Percentiles rank a stretch among this genome's conserved stretches.
These are phyloP conservation scores for Paramormyrops hopkinsi DNA, from an alignment of 2,797 vertebrate genomes.

Conservation along the genomic window DNA sequence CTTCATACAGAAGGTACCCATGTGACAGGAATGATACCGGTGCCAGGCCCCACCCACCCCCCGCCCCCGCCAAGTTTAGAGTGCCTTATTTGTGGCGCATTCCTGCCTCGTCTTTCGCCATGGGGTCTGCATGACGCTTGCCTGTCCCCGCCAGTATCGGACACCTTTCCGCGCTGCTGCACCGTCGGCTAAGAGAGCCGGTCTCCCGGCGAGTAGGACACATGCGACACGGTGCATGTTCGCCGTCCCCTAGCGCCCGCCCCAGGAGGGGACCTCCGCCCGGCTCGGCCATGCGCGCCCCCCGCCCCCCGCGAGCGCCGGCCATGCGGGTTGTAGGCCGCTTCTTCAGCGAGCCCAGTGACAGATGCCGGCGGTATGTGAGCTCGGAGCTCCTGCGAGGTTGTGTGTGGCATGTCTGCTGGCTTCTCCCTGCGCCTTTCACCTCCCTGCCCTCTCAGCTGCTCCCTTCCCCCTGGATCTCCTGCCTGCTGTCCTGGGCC, in stretches of 20 bases:
- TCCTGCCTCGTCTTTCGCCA: slow-evolving; percentile 11
- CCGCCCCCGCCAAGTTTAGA: slow-evolving; percentile 27
- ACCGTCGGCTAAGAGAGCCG: background rate
- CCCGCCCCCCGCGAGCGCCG: background rate
- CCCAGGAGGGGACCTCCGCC: background rate
- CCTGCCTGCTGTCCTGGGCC: background rate
- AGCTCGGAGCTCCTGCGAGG: background rate
- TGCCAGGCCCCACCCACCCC: background rate
- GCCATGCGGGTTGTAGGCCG: slow-evolving; percentile 2
- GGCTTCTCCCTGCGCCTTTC: background rate
- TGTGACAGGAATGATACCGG: background rate
- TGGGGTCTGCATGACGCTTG: background rate
- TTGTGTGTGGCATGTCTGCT: background rate
- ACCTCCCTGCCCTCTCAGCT: background rate
- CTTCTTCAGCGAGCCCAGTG: slow-evolving; percentile 22
- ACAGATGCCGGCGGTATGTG: slow-evolving; percentile 19
- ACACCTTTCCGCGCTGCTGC: background rate
- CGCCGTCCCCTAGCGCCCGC: background rate
- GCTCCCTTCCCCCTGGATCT: background rate
- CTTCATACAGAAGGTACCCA: background rate
- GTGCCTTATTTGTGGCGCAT: slow-evolving; percentile 27
- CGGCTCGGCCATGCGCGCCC: background rate
- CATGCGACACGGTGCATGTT: background rate
- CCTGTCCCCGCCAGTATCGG: background rate
- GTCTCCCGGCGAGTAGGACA: background rate